phyloP scores from a whole-genome alignment of 1,140 invertebrate genomes.

The Catajapyx aquilonaris region DNA sequence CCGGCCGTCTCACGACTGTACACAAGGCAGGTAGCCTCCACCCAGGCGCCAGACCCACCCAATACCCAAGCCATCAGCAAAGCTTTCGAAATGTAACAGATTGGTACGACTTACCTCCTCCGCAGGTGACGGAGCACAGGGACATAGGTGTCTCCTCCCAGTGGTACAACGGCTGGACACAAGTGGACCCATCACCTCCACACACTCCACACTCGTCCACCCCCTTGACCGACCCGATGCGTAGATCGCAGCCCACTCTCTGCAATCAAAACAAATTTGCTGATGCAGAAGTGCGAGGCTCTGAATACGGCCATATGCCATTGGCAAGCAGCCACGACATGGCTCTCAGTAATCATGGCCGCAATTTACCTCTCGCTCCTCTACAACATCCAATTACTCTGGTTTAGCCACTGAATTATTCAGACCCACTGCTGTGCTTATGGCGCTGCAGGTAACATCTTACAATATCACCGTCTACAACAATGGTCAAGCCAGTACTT shows the following conservation, averaged over 20 bases:
- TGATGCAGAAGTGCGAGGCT: conserved; percentile 2
- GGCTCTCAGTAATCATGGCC: not conserved
- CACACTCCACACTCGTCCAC: conserved; percentile 76
- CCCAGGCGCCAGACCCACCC: no score
- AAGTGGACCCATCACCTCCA: conserved; percentile 67
- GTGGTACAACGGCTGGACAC: conserved; percentile 50
- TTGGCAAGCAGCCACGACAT: not conserved
- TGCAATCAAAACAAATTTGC: conserved; percentile 23
- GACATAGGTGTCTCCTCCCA: conserved; percentile 63
- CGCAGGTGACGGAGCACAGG: conserved; percentile 70
- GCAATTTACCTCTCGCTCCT: no score
- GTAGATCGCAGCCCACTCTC: conserved; percentile 75
- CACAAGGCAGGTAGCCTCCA: no score
- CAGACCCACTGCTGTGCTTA: no score
- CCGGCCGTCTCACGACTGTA: no score
- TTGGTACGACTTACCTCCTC: conserved; percentile 77
- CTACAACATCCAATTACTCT: no score
- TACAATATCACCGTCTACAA: no score
- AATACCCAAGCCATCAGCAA: no score
- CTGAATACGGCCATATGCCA: not conserved
- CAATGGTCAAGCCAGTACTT: no score
- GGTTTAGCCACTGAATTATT: no score
- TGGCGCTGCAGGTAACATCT: no score
- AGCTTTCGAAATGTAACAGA: no score
- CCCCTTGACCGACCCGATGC: conserved; percentile 59